Conservation (phyloP, 2,113 vertebrate species). For the Chionodraco myersi region DNA sequence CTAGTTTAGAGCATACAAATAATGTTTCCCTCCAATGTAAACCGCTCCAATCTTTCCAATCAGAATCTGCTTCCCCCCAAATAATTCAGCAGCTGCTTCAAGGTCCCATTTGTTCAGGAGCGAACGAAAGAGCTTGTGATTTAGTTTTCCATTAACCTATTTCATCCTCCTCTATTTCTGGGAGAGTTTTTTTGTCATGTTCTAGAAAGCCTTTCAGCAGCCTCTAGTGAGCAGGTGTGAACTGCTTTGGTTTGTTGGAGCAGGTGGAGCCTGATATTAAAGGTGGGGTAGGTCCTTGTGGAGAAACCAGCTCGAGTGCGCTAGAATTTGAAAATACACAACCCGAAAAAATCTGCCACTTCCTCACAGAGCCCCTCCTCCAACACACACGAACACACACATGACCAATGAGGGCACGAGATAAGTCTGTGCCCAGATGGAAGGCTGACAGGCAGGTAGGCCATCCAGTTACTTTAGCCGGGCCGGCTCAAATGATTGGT, state of each 20-base stretch:
- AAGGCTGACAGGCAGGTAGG: too few species aligned
- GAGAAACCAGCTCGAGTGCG: too few species aligned
- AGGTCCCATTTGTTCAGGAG: neutral
- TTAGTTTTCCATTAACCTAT: slow-evolving; percentile 31
- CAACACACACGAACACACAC: too few species aligned
- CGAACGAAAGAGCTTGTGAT: neutral
- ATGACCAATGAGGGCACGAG: too few species aligned
- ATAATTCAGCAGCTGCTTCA: neutral
- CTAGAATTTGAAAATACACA: too few species aligned
- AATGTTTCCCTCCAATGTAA: neutral
- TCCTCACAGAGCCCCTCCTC: too few species aligned
- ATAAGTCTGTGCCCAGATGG: too few species aligned
- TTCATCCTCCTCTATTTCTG: slow-evolving; percentile 33
- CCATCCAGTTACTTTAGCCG: too few species aligned
- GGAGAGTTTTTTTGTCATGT: neutral
- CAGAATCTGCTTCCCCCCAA: neutral
- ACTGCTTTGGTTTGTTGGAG: slow-evolving; percentile 25
- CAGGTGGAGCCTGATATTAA: neutral
- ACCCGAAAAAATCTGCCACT: too few species aligned
- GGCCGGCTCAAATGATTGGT: too few species aligned
- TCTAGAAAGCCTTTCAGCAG: slow-evolving; percentile 6
- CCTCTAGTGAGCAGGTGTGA: slow-evolving; percentile 14
- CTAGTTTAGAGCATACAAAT: neutral
- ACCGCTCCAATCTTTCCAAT: neutral
- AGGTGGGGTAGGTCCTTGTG: too few species aligned